Percentiles rank a stretch among this genome's conserved stretches.
Conservation (phyloP, 1,140 invertebrate genomes). For the Ganaspis sp. region DNA sequence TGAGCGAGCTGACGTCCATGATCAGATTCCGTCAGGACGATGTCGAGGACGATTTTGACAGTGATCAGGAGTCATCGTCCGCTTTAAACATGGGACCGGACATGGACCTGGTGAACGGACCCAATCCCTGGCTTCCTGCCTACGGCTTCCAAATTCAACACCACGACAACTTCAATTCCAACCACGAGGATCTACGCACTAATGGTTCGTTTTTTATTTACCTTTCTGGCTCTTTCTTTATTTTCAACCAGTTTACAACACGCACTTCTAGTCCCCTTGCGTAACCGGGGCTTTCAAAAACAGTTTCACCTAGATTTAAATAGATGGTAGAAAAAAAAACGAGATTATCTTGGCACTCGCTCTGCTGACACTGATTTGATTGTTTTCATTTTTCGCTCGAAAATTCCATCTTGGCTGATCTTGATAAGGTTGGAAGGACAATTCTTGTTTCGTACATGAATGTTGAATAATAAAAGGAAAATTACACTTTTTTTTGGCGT, state of each 20-base stretch:
- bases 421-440: too few species aligned
- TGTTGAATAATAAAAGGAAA: too few species aligned
- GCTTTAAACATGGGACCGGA: conserved; percentile 49
- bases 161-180: conserved; percentile 68
- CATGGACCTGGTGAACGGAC: conserved; percentile 70
- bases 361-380: background rate
- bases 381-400: background rate
- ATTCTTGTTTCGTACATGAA: too few species aligned
- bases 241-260: conserved; percentile 34
- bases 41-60: conserved; percentile 31
- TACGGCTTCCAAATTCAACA: conserved; percentile 75
- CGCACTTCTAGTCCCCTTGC: conserved; percentile 2
- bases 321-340: background rate
- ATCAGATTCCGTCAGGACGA: conserved; percentile 42
- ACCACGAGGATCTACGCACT: conserved; percentile 72
- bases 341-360: background rate
- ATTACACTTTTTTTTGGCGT: too few species aligned
- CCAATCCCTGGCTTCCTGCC: conserved; percentile 74
- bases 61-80: conserved; percentile 30
- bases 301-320: conserved; percentile 18
- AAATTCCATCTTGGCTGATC: too few species aligned
- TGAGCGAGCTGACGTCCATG: conserved; percentile 56
- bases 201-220: conserved; percentile 67
- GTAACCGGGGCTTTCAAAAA: background rate
- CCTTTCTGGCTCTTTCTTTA: conserved; percentile 42